Evolutionary conservation across 1,140 invertebrate species (phyloP).

Genomic region (Pseudomyrmex flavicornis): DNA sequence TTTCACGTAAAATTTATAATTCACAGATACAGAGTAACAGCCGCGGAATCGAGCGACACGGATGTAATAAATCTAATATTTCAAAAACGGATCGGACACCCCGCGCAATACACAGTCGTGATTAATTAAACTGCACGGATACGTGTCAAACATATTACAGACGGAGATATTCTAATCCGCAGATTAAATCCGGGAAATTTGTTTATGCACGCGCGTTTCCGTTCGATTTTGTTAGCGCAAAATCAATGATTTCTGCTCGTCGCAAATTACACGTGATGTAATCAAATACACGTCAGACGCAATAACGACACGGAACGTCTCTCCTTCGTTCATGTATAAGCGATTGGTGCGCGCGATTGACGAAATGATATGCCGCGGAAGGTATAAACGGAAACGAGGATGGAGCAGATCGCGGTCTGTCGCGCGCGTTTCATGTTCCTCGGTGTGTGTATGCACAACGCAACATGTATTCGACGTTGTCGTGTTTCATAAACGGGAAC

Average conservation of each 20-base stretch:
- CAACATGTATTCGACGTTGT: constrained; percentile 57
- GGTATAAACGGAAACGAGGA: neutral
- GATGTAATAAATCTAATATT: constrained; percentile 3
- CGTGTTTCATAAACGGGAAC: constrained; percentile 55
- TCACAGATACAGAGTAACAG: neutral
- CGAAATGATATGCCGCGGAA: neutral
- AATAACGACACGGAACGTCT: constrained; percentile 2
- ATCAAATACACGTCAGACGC: constrained; percentile 26
- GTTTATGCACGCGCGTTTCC: neutral
- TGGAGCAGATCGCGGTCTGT: neutral
- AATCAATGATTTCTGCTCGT: neutral
- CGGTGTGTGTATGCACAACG: neutral
- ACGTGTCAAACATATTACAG: neutral
- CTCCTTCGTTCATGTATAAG: too few relatives aligned
- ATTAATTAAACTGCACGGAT: constrained; percentile 14
- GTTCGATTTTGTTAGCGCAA: neutral
- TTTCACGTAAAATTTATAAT: neutral
- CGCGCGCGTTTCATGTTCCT: constrained; percentile 63
- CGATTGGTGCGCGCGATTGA: neutral
- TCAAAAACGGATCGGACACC: neutral
- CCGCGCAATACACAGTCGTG: neutral
- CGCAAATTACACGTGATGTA: constrained; percentile 16
- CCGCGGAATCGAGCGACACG: neutral
- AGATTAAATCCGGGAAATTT: constrained; percentile 4
- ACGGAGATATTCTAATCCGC: neutral